Percentiles rank a stretch among this genome's conserved stretches.
Conservation (phyloP, 2,888 invertebrate genomes). For the Trichacis sp. region DNA sequence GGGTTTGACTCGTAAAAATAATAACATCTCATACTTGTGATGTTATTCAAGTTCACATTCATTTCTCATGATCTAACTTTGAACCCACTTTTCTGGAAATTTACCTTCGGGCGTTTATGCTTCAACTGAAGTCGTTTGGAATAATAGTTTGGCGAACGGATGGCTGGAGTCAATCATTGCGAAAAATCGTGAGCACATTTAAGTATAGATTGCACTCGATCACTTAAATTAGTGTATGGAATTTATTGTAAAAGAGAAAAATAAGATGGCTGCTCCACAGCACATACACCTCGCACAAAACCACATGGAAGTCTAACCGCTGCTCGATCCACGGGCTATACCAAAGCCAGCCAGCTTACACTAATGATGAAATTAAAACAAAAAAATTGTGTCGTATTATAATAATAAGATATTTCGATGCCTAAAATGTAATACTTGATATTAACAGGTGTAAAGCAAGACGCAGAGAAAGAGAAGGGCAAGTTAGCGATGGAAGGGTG, state of each 20-base stretch:
- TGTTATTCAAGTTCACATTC: not conserved
- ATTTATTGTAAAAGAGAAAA: not conserved
- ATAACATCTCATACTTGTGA: not conserved
- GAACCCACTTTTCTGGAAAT: too few species aligned
- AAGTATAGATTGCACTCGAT: not conserved
- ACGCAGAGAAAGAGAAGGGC: conserved; percentile 69
- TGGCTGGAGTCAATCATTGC: not conserved
- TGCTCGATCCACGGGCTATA: conserved; percentile 61
- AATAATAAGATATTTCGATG: conserved; percentile 57
- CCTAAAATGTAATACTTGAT: conserved; percentile 68
- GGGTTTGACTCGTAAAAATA: not conserved
- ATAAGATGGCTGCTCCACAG: conserved; percentile 66
- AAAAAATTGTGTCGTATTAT: conserved; percentile 44
- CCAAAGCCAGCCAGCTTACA: conserved; percentile 66
- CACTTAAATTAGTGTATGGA: not conserved
- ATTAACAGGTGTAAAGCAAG: conserved; percentile 69
- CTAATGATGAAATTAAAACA: conserved; percentile 62
- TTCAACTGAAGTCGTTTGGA: too few species aligned
- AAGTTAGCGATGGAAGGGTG: conserved; percentile 69
- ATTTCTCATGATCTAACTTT: not conserved
- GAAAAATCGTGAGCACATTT: not conserved
- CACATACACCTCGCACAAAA: conserved; percentile 65
- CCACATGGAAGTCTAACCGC: conserved; percentile 66
- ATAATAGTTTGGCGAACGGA: not conserved
- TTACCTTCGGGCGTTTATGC: too few species aligned